Base-by-base conservation (phyloP, 1,140 invertebrate genomes). In the Alviniconcha marisindica region DNA sequence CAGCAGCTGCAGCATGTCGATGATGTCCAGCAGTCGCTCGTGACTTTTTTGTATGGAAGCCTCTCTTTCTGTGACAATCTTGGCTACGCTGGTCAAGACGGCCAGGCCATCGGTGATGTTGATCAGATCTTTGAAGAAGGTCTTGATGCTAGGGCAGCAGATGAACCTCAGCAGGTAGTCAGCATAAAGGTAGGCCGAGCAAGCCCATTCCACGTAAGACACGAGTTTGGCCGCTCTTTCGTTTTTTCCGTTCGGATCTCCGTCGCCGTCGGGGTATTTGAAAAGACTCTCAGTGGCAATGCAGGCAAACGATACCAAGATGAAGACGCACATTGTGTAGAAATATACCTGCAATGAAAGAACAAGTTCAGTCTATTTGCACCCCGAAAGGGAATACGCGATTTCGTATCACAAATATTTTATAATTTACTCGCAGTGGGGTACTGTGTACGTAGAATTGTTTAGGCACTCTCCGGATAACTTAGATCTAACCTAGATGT, bases 41-140 rank as follows among this genome's bases (percentile, higher is more conserved):
- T 79, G 3, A 87, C 21, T 15, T 56, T n/a, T n/a, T n/a, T n/a
- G n/a, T n/a, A n/a, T n/a, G n/a, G n/a, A n/a, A n/a, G n/a, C n/a
- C n/a, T n/a, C n/a, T n/a, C n/a, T 51, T 28, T 88, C 84, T 21
- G 85, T 48, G 7, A 85, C 44, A 31, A 74, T 44, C 2, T 83
- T 85, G 31, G 83, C 73, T 36, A 81, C 79, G 42, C 85, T 81
- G 3, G 85, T 77, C 21, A 77, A 56, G 48, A 99, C 99, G 92
- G 99, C 98, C 94, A 94, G 66, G 94, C 99, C 97, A 94, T 99
- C 99, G 94, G 99, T 99, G 94, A 99, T 97, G 95, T 99, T 99
- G 97, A 99, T 98, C 93, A 99, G 97, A 95, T 99, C 90, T 40
- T 87, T 89, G 40, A 91, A 86, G 85, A 94, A 94, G 28, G 80